A percentile compares a stretch with the other conserved stretches of the same genome.
Conservation (phyloP, 2,888 invertebrate species). For the Tanypteryx hageni region DNA sequence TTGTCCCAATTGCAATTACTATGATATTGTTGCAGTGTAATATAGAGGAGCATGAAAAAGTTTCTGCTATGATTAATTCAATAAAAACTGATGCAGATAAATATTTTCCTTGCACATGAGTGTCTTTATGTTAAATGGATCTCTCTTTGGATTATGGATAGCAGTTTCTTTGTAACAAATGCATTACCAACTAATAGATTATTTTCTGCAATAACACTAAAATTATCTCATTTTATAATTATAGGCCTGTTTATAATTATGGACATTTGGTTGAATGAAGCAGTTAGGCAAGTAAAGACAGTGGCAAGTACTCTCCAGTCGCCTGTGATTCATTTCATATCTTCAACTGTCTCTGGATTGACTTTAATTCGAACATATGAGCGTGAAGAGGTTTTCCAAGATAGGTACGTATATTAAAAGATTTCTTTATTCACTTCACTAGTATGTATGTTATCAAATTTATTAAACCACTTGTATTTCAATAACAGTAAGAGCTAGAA, state of each 20-base stretch:
- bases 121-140: too few relatives aligned
- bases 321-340: constrained; percentile 77
- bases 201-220: neutral
- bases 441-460: too few relatives aligned
- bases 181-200: neutral
- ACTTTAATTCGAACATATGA: constrained; percentile 48
- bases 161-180: too few relatives aligned
- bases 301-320: constrained; percentile 76
- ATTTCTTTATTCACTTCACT: too few relatives aligned
- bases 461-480: neutral
- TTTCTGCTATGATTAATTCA: too few relatives aligned
- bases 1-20: too few relatives aligned
- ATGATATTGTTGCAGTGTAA: too few relatives aligned
- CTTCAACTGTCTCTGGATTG: constrained; percentile 75
- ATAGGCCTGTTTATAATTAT: constrained; percentile 70
- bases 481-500: too few relatives aligned
- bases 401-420: constrained; percentile 30
- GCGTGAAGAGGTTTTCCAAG: constrained; percentile 48
- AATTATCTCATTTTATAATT: neutral
- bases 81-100: too few relatives aligned
- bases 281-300: constrained; percentile 73
- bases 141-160: too few relatives aligned
- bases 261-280: constrained; percentile 71
- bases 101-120: too few relatives aligned
- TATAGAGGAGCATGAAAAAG: too few relatives aligned